phyloP scores from a whole-genome alignment of 2,113 vertebrate genomes.

The Madoqua kirkii region DNA sequence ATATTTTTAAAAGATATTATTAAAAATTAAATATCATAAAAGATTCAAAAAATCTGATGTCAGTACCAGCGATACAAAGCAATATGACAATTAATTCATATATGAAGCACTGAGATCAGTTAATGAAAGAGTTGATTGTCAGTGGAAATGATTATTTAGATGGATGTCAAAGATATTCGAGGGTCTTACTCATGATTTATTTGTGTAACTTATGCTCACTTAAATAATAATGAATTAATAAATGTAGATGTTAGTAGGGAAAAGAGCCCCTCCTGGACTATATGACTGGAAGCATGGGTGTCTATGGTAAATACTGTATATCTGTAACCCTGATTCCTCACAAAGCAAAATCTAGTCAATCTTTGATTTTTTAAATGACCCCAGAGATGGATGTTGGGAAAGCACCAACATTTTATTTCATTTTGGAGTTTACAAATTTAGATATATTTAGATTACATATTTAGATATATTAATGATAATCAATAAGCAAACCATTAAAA shows the following conservation, averaged over 20 bases:
- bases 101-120: neutral
- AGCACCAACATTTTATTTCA: neutral
- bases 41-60: neutral
- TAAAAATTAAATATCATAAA: neutral
- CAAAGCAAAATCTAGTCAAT: neutral
- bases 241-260: neutral
- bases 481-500: neutral
- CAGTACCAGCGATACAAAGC: neutral
- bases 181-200: neutral
- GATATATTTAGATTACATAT: neutral
- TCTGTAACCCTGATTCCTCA: neutral
- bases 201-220: neutral
- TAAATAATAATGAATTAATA: neutral
- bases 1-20: neutral
- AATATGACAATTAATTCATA: neutral
- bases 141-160: neutral
- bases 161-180: neutral
- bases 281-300: fast-evolving
- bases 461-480: neutral
- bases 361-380: neutral
- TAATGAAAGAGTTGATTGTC: neutral
- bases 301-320: fast-evolving
- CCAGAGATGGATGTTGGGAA: neutral
- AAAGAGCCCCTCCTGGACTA: neutral
- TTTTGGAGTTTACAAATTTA: neutral